Base-by-base conservation (phyloP, 2,113 vertebrate genomes). In the Cichladusa arquata region DNA sequence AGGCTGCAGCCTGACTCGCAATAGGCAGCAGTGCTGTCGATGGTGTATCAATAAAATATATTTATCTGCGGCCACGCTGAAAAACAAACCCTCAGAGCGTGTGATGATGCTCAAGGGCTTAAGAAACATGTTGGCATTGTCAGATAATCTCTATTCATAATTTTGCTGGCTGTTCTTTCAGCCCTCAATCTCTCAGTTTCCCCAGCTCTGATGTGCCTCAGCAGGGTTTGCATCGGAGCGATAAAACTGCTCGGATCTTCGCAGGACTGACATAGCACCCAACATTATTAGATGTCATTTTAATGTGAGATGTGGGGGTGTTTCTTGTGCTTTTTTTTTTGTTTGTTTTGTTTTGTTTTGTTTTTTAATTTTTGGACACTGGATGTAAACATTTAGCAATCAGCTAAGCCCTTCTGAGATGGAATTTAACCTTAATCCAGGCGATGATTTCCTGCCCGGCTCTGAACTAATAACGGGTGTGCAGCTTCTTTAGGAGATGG, bases 101-200 rank as follows among this genome's bases (percentile, higher is more conserved):
- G 81, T 66, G 83, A 93, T 64, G 89, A 94, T 86, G 84, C 72
- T 96, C 67, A 34, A 61, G 87, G 92, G 91, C 86, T 86, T 91
- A 80, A 92, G 92, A 77, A 96, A 96, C 88, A 78, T 74, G 95
- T 93, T 53, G 95, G 93, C 83, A 81, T 90, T 94, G 97, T 87
- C 93, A 91, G 92, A 60, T 97, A 96, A 95, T 95, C 95, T 94
- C 90, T 96, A 84, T 96, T 96, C 88, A 81, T 93, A 96, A 97
- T 95, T 93, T 93, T 60, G 64, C 93, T 96, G 92, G 1, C 86
- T 94, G 77, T 83, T 60, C 74, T 93, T 54, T 92, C 97, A 97
- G 88, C 96, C 95, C 95, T 94, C 95, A 95, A 92, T 96, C 97
- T 97, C 97, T 74, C 96, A 90, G 93, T 97, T 91, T 73, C 95